These are phyloP conservation scores for Bombycilla garrulus DNA, from an alignment of 2,113 vertebrate species.

Conservation along the genomic window DNA sequence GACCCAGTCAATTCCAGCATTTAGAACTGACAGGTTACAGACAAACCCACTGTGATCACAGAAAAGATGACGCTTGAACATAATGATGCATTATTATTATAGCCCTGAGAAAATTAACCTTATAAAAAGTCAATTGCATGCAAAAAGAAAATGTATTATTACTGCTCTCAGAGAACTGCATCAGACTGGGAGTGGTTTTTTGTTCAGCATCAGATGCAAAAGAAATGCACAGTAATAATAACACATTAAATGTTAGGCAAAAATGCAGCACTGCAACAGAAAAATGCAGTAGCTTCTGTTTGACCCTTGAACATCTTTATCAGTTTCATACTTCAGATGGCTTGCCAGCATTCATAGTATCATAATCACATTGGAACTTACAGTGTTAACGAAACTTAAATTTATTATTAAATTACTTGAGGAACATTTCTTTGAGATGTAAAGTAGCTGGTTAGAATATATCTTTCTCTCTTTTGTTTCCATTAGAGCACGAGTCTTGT, in stretches of 20 bases:
- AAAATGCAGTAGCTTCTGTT: background rate
- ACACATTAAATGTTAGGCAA: background rate
- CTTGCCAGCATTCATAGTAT: background rate
- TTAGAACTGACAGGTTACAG: constrained; percentile 16
- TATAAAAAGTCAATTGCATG: background rate
- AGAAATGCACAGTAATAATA: background rate
- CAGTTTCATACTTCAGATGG: background rate
- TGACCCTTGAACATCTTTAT: background rate
- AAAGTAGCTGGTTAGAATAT: background rate
- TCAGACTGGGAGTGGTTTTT: background rate
- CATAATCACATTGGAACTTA: background rate
- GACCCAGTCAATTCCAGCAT: background rate
- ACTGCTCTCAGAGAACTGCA: background rate
- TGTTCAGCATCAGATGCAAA: background rate
- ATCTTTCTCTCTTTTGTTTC: background rate
- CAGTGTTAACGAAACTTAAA: background rate
- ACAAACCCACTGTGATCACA: background rate
- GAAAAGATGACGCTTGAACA: background rate
- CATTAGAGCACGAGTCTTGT: background rate
- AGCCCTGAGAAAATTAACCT: constrained; percentile 21
- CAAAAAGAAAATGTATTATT: background rate
- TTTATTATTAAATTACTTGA: background rate
- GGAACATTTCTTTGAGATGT: background rate
- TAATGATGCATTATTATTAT: constrained; percentile 8
- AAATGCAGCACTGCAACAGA: background rate